A percentile compares a stretch with the other conserved stretches of the same genome.
These are phyloP conservation scores for Venustoraphidia nigricollis DNA, from an alignment of 2,888 invertebrate species.

Conservation along the genomic window DNA sequence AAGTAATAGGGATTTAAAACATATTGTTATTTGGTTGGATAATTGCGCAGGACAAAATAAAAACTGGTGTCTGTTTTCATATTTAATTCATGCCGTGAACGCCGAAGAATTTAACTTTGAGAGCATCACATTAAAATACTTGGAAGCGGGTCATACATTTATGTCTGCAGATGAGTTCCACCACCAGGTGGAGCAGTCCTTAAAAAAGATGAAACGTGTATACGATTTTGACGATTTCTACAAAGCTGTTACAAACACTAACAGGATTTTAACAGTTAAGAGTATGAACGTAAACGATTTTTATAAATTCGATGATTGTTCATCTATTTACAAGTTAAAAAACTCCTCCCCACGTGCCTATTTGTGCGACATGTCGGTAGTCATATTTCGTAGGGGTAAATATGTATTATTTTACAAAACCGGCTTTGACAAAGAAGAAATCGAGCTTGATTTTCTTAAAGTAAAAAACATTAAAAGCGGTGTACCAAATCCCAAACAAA, in stretches of 20 bases:
- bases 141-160: no score
- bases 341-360: constrained; percentile 6
- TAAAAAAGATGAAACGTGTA: constrained; percentile 13
- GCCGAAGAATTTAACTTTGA: no score
- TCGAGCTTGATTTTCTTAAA: constrained; percentile 8
- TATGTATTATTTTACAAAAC: constrained; percentile 12
- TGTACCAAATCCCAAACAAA: constrained; percentile 7
- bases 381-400: not conserved
- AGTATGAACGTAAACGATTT: constrained; percentile 13
- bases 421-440: constrained; percentile 9
- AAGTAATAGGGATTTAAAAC: no score
- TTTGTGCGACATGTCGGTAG: constrained; percentile 5
- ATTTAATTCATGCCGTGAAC: no score
- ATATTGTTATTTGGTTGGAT: no score
- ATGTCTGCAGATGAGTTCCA: no score
- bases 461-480: constrained; percentile 9
- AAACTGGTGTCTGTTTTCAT: no score
- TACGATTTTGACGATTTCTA: constrained; percentile 11
- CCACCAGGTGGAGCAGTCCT: not conserved
- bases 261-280: constrained; percentile 11
- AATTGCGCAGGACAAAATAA: no score
- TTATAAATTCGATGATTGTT: constrained; percentile 13
- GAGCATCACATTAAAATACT: no score
- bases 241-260: constrained; percentile 7
- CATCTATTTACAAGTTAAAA: constrained; percentile 10